Conservation (phyloP, 2,113 vertebrate genomes). For the Psettodes erumei region DNA sequence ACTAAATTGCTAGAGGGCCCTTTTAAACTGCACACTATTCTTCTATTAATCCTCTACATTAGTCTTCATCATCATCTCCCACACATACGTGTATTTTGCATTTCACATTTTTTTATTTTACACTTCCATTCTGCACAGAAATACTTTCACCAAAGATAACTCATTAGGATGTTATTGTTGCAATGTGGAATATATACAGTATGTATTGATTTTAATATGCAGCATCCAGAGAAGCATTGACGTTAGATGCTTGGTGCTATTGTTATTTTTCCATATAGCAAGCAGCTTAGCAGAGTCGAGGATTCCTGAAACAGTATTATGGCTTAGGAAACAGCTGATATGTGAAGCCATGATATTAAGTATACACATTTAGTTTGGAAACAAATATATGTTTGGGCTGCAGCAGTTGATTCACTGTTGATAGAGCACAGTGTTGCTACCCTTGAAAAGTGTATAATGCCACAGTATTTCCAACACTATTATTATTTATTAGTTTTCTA, state of each 20-base stretch:
- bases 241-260: slow-evolving; percentile 38
- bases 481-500: slow-evolving; percentile 16
- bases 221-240: slow-evolving; percentile 29
- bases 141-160: slow-evolving; percentile 38
- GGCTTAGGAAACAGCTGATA: slow-evolving; percentile 1
- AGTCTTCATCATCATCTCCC: slow-evolving; percentile 1
- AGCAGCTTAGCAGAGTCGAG: slow-evolving; percentile 7
- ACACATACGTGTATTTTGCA: neutral
- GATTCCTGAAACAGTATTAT: slow-evolving; percentile 28
- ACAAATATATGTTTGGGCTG: slow-evolving; percentile 18
- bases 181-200: slow-evolving; percentile 28
- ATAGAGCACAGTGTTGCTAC: slow-evolving; percentile 1
- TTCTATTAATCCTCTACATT: neutral
- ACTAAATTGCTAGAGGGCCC: neutral
- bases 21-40: slow-evolving; percentile 5
- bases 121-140: slow-evolving; percentile 14
- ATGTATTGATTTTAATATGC: slow-evolving; percentile 36
- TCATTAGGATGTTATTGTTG: slow-evolving; percentile 13
- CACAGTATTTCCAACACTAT: slow-evolving; percentile 14
- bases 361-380: slow-evolving; percentile 35
- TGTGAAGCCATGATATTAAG: slow-evolving; percentile 21
- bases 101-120: no score
- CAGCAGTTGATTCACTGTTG: slow-evolving; percentile 1
- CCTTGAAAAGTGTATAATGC: neutral
- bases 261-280: slow-evolving; percentile 59